Conservation (phyloP, 2,113 vertebrate species). For the Catharus fuscescens region DNA sequence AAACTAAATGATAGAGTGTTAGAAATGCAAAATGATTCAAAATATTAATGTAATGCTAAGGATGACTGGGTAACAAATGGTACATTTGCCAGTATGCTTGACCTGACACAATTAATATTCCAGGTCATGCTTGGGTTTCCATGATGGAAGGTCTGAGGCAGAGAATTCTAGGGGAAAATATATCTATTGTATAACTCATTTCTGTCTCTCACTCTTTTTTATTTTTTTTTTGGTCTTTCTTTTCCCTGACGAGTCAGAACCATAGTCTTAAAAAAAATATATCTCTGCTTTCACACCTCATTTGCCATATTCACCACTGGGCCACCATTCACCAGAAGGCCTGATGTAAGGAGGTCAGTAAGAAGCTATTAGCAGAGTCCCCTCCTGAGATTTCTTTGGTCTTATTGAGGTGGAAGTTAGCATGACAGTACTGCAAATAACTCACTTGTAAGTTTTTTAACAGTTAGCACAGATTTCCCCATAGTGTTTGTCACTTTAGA, state of each 20-base stretch:
- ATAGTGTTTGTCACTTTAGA: conserved; percentile 81
- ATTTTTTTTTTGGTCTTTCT: not conserved
- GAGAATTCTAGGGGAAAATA: conserved; percentile 71
- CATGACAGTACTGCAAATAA: conserved; percentile 84
- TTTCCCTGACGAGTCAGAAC: not conserved
- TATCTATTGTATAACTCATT: conserved; percentile 76
- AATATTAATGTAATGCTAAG: conserved; percentile 84
- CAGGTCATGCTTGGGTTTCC: conserved; percentile 80
- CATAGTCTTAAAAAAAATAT: conserved; percentile 47
- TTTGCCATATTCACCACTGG: conserved; percentile 78
- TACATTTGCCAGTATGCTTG: conserved; percentile 79
- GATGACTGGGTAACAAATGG: conserved; percentile 83
- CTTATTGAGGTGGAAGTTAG: conserved; percentile 83
- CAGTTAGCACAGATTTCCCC: conserved; percentile 83
- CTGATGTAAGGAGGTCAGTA: conserved; percentile 75
- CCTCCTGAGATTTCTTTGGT: conserved; percentile 79
- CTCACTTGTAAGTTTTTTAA: conserved; percentile 74
- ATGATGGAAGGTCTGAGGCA: conserved; percentile 71
- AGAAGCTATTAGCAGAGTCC: conserved; percentile 82
- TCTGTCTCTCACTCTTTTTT: not conserved
- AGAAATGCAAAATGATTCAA: conserved; percentile 79
- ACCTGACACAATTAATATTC: conserved; percentile 83
- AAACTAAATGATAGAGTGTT: conserved; percentile 71
- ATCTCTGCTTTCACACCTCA: conserved; percentile 80
- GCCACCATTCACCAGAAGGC: conserved; percentile 71